phyloP scores from a whole-genome alignment of 2,113 vertebrate species.

The Cyphomyrus plagiostoma region DNA sequence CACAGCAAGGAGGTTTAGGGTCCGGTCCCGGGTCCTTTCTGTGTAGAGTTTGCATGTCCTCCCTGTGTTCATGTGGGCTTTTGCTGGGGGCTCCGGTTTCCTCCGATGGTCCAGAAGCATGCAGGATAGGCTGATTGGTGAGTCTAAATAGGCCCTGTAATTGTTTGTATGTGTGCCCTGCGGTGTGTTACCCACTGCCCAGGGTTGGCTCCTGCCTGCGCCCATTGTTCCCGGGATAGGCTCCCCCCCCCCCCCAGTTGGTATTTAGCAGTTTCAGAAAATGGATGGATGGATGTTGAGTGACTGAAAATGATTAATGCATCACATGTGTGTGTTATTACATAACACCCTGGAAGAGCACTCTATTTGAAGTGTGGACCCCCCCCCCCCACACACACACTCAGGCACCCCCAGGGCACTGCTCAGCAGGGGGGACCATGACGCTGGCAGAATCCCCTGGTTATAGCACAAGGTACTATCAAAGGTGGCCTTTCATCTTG shows the following conservation, averaged over 20 bases:
- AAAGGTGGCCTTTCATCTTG: slow-evolving; percentile 48
- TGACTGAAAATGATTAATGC: background rate
- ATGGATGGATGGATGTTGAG: too few relatives aligned
- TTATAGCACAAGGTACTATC: slow-evolving; percentile 45
- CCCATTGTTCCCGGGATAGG: too few relatives aligned
- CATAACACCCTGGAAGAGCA: background rate
- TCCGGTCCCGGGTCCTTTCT: too few relatives aligned
- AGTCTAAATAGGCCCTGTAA: too few relatives aligned
- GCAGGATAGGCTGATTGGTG: background rate
- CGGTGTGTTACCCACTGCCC: background rate
- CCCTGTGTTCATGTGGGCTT: too few relatives aligned
- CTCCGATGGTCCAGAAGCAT: too few relatives aligned
- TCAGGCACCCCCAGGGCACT: slow-evolving; percentile 35
- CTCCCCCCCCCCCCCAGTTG: too few relatives aligned
- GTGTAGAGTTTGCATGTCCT: too few relatives aligned
- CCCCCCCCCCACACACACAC: slow-evolving; percentile 18
- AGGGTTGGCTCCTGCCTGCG: too few relatives aligned
- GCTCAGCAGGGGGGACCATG: slow-evolving; percentile 48
- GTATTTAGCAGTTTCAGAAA: too few relatives aligned
- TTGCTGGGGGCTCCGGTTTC: too few relatives aligned
- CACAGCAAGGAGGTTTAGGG: too few relatives aligned
- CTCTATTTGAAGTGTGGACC: slow-evolving; percentile 7
- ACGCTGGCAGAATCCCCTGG: slow-evolving; percentile 44
- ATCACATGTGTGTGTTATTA: background rate
- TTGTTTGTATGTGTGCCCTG: background rate